Evolutionary conservation across 2,113 vertebrate species (phyloP), one percentile per base, ranked within the genome.

Genomic region (Strix uralensis): DNA sequence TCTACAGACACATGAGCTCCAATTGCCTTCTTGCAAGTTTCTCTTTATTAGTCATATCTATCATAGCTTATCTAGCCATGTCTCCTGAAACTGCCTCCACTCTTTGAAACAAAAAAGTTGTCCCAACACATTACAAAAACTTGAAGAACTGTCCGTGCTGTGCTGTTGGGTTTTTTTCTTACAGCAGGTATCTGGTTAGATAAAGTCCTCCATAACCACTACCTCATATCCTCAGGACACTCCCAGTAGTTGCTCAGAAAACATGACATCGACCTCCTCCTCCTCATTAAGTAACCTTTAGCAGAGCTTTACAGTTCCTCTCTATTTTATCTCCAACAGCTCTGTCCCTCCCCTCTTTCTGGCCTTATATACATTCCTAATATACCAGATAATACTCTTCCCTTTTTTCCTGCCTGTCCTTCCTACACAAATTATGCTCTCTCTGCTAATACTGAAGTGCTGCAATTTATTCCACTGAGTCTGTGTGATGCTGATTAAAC

Each of bases 401-500:
- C 61, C n/a, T 61, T 75, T 89, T 89, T 84, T 80, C 92, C 71
- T 82, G 74, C 49, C 62, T 93, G 66, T 80, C 49, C 74, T 93
- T 96, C 90, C 84, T 91, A 47, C 54, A 85, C 66, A 69, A 88
- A 69, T 85, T 79, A 90, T 81, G n/a, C 38, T 95, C 86, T 89
- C 77, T 69, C 87, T 93, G 66, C 81, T 90, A 88, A 85, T 88
- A 94, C 7, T 17, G 42, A 91, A 95, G 84, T 20, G 40, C 90
- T 47, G 61, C 54, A 46, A 77, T 80, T 85, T 90, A 88, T 96
- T 96, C 92, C 71, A 79, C 90, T 82, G 87, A 91, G 93, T 20
- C 81, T 65, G 17, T 65, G 74, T 58, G 70, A 93, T 46, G 74
- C 27, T 90, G 87, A 82, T 94, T 95, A 92, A 96, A 94, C 84